Conservation (phyloP, 2,888 invertebrate species). For the Onchidella celtica region DNA sequence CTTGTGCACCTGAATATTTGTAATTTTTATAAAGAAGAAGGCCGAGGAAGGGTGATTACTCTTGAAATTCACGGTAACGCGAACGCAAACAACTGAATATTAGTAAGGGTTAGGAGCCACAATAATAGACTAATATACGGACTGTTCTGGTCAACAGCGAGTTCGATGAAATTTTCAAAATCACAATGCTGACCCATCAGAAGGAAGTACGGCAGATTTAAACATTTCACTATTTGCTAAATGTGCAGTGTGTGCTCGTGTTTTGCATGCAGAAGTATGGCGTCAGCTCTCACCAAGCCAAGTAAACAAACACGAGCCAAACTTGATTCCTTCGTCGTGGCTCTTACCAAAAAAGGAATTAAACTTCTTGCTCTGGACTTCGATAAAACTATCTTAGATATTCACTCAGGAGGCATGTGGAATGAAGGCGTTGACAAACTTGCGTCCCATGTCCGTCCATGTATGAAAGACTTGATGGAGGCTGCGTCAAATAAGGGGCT, state of each 20-base stretch:
- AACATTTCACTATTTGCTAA: no score
- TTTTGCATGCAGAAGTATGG: constrained; percentile 39
- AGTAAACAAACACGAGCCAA: constrained; percentile 42
- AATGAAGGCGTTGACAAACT: constrained; percentile 68
- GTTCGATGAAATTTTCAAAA: no score
- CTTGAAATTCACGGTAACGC: no score
- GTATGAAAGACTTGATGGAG: constrained; percentile 71
- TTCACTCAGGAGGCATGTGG: constrained; percentile 77
- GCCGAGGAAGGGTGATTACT: no score
- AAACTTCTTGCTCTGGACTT: constrained; percentile 76
- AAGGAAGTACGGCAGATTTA: no score
- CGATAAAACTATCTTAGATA: constrained; percentile 74
- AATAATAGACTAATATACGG: no score
- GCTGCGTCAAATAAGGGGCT: constrained; percentile 65
- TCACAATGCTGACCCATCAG: no score
- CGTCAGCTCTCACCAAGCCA: constrained; percentile 31
- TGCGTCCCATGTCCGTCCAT: constrained; percentile 69
- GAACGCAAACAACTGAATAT: no score
- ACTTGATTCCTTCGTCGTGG: constrained; percentile 41
- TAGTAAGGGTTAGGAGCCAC: no score
- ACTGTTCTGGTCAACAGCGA: no score
- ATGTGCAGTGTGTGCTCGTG: constrained; percentile 21
- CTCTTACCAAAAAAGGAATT: constrained; percentile 67
- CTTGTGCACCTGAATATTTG: no score
- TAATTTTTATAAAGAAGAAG: no score